These are phyloP conservation scores for Sparidentex hasta DNA, from an alignment of 2,797 vertebrate species.

Conservation along the genomic window DNA sequence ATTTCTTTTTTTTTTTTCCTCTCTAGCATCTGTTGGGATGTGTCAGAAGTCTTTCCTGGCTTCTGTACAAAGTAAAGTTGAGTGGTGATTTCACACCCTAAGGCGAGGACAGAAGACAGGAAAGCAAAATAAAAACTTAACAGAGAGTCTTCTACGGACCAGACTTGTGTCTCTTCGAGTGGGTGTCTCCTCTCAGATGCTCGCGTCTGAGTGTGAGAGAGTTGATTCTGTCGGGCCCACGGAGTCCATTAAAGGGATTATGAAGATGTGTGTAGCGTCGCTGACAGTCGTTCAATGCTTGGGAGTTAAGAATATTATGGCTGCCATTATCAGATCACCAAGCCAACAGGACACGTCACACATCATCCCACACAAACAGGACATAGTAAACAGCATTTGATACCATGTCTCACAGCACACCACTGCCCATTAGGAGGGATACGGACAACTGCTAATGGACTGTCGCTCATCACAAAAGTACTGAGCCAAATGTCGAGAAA, in stretches of 20 bases:
- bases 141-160: background rate
- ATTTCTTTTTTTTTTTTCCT: background rate
- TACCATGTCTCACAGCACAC: conserved; percentile 54
- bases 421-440: conserved; percentile 61
- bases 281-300: conserved; percentile 59
- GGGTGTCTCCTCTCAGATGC: conserved; percentile 21
- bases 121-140: conserved; percentile 1
- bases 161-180: conserved; percentile 3
- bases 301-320: conserved; percentile 69
- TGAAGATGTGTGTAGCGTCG: conserved; percentile 58
- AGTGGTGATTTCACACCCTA: background rate
- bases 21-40: background rate
- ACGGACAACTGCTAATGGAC: conserved; percentile 63
- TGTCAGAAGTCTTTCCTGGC: conserved; percentile 10
- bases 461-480: conserved; percentile 59
- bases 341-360: conserved; percentile 58
- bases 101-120: background rate
- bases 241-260: conserved; percentile 75
- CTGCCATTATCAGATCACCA: conserved; percentile 68
- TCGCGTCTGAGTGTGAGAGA: conserved; percentile 15
- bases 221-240: conserved; percentile 52
- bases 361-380: conserved; percentile 67
- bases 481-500: conserved; percentile 51
- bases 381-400: conserved; percentile 67
- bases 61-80: background rate